Percentiles rank a stretch among this genome's conserved stretches.
Evolutionary conservation across 1,140 invertebrate species (phyloP).

Genomic region (Polyergus mexicanus): DNA sequence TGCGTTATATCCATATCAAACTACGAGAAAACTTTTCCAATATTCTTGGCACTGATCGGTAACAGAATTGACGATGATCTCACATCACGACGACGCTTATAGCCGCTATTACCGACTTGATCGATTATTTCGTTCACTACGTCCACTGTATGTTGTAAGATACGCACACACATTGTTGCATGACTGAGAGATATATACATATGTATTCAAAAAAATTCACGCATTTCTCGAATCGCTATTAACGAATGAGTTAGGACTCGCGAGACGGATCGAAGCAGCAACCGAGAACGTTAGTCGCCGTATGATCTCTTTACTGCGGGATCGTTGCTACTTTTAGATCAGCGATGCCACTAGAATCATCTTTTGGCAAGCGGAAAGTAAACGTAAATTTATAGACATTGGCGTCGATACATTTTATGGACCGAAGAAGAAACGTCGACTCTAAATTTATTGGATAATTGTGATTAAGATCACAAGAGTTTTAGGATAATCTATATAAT

Average conservation of each 20-base stretch:
- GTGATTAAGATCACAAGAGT: too few species aligned
- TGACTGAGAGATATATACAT: background rate
- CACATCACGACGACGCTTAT: background rate
- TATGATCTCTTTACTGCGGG: background rate
- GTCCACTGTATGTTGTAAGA: background rate
- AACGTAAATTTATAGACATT: background rate
- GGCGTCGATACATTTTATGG: background rate
- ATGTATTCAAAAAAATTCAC: background rate
- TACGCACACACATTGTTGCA: background rate
- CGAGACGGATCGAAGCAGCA: background rate
- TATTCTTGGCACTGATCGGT: background rate
- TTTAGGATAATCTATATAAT: background rate
- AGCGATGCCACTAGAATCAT: background rate
- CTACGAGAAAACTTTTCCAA: background rate
- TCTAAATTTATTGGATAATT: too few species aligned
- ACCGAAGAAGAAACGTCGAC: background rate
- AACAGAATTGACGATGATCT: background rate
- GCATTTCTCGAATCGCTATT: background rate
- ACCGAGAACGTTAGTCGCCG: background rate
- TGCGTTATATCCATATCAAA: background rate
- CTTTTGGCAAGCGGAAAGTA: slow-evolving; percentile 1
- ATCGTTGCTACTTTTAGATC: slow-evolving; percentile 37
- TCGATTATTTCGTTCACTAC: slow-evolving; percentile 7
- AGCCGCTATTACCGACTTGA: background rate
- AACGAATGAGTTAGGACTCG: background rate